Conservation (phyloP, 1,140 invertebrate species). For the Teleogryllus occipitalis region DNA sequence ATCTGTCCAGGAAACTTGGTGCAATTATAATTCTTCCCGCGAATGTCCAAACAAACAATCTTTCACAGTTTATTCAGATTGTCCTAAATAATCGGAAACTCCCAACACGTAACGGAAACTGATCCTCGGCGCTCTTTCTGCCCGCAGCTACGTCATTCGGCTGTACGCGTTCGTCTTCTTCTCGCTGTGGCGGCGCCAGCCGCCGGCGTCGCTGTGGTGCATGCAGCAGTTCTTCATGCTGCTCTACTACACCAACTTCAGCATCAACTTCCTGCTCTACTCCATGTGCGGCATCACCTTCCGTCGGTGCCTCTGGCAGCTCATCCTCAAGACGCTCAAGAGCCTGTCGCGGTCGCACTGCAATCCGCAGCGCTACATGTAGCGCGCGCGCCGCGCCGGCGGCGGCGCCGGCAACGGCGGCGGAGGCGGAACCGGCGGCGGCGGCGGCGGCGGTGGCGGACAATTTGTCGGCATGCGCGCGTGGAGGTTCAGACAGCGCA, state of each 20-base stretch:
- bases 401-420: too few relatives aligned
- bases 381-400: conserved; percentile 19
- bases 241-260: conserved; percentile 50
- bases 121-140: neutral
- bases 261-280: conserved; percentile 50
- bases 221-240: conserved; percentile 50
- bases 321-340: conserved; percentile 39
- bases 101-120: too few relatives aligned
- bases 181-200: conserved; percentile 36
- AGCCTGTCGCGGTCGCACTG: conserved; percentile 37
- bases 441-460: neutral
- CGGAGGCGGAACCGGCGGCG: too few relatives aligned
- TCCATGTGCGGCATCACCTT: conserved; percentile 49
- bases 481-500: neutral
- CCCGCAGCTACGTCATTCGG: conserved; percentile 45
- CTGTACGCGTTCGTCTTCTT: conserved; percentile 44
- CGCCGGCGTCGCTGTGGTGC: conserved; percentile 41
- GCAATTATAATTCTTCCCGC: too few relatives aligned
- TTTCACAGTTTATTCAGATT: too few relatives aligned
- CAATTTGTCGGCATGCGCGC: neutral
- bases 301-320: conserved; percentile 43
- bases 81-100: too few relatives aligned
- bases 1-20: too few relatives aligned
- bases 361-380: conserved; percentile 33
- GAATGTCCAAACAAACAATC: too few relatives aligned